These are phyloP conservation scores for Tribolium freemani DNA, from an alignment of 2,888 invertebrate species.

Conservation along the genomic window DNA sequence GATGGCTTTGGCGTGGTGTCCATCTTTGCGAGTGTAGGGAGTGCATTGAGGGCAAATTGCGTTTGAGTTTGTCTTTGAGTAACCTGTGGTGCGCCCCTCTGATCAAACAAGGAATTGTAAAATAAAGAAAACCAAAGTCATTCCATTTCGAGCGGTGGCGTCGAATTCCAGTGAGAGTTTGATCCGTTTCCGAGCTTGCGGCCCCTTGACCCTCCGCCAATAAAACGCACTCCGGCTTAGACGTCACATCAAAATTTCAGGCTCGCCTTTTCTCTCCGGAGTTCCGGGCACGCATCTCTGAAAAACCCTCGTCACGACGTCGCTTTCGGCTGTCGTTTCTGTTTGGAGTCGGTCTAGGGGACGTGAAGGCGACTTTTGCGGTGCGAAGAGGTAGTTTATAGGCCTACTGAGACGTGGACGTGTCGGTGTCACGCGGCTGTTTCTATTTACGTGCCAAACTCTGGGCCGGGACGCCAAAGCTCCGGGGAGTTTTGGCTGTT, in stretches of 20 bases:
- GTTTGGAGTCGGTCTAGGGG: constrained; percentile 30
- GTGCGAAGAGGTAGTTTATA: constrained; percentile 48
- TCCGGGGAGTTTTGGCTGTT: constrained; percentile 37
- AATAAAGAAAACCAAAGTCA: constrained; percentile 50
- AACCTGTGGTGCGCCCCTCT: constrained; percentile 35
- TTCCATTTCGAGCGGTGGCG: constrained; percentile 46
- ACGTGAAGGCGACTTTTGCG: constrained; percentile 31
- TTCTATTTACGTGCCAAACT: constrained; percentile 51
- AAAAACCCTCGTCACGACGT: constrained; percentile 32
- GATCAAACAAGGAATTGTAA: constrained; percentile 49
- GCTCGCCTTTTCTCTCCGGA: constrained; percentile 32
- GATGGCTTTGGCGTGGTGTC: neutral
- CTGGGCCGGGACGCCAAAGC: constrained; percentile 31
- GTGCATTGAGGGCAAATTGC: constrained; percentile 11
- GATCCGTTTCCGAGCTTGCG: constrained; percentile 47
- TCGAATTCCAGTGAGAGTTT: constrained; percentile 48
- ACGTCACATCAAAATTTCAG: constrained; percentile 51
- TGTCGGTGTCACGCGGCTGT: constrained; percentile 49
- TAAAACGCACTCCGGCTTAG: constrained; percentile 47
- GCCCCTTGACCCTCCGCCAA: constrained; percentile 49
- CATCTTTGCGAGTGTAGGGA: no score
- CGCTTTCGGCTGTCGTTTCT: constrained; percentile 25
- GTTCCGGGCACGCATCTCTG: constrained; percentile 5
- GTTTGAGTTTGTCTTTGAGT: constrained; percentile 32
- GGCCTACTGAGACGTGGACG: constrained; percentile 51